These are phyloP conservation scores for Micrasema longulum DNA, from an alignment of 1,140 invertebrate species.

Conservation along the genomic window DNA sequence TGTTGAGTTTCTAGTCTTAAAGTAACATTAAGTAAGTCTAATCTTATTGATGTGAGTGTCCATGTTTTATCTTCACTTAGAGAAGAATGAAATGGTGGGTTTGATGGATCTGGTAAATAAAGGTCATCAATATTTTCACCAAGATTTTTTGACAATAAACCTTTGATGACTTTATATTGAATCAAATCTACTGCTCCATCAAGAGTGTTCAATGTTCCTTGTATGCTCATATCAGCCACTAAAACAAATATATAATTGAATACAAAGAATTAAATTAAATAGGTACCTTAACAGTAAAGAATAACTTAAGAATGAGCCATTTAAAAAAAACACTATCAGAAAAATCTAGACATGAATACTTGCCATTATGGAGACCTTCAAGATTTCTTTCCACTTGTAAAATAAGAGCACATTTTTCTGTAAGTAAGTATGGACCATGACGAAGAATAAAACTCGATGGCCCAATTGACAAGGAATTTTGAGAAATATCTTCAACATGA, in stretches of 20 bases:
- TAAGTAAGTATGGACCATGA: slow-evolving; percentile 74
- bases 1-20: slow-evolving; percentile 75
- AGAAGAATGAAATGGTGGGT: slow-evolving; percentile 6
- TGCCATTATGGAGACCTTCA: slow-evolving; percentile 75
- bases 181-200: slow-evolving; percentile 84
- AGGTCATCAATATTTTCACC: slow-evolving; percentile 88
- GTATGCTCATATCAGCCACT: slow-evolving; percentile 89
- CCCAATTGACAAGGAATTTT: slow-evolving; percentile 36
- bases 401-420: slow-evolving; percentile 83
- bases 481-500: not conserved
- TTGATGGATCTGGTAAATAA: slow-evolving; percentile 52
- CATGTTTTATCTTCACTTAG: slow-evolving; percentile 68
- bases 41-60: slow-evolving; percentile 81
- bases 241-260: slow-evolving; percentile 48
- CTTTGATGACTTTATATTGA: slow-evolving; percentile 91
- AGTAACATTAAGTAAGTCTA: slow-evolving; percentile 91
- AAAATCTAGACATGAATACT: slow-evolving; percentile 3
- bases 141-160: slow-evolving; percentile 91
- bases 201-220: slow-evolving; percentile 88
- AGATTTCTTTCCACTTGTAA: slow-evolving; percentile 87
- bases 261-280: no score
- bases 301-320: no score
- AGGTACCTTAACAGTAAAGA: no score
- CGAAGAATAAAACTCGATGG: slow-evolving; percentile 34
- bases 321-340: no score